A percentile compares a stretch with the other conserved stretches of the same genome.
Evolutionary conservation across 2,797 vertebrate species (phyloP).

Genomic region (Neoniphon sammara): DNA sequence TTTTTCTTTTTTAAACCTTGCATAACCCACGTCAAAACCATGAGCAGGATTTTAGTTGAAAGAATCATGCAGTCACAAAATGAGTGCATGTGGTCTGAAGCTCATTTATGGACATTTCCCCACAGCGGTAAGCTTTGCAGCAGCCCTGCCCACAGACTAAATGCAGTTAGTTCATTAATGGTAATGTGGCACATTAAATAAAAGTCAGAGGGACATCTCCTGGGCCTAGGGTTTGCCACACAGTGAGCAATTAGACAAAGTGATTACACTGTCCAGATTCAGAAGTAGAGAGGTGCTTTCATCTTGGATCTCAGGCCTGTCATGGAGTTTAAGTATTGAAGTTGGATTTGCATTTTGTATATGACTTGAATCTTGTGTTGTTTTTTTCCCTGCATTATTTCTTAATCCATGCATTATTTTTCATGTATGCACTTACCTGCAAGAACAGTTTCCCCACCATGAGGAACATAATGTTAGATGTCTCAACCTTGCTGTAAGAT

Average conservation of each 20-base stretch:
- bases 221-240: conserved; percentile 80
- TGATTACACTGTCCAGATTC: conserved; percentile 83
- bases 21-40: conserved; percentile 60
- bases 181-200: conserved; percentile 87
- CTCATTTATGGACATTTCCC: conserved; percentile 76
- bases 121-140: conserved; percentile 71
- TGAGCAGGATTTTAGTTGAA: conserved; percentile 45
- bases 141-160: conserved; percentile 71
- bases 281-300: conserved; percentile 66
- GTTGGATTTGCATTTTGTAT: too few species aligned
- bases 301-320: conserved; percentile 63
- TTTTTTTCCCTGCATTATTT: too few species aligned
- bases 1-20: conserved; percentile 58
- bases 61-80: conserved; percentile 48
- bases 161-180: conserved; percentile 85
- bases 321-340: conserved; percentile 46
- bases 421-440: too few species aligned
- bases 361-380: too few species aligned
- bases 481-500: conserved; percentile 3
- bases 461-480: not conserved
- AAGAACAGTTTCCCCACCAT: not conserved
- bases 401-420: too few species aligned
- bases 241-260: conserved; percentile 85
- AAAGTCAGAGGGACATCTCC: conserved; percentile 86
- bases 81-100: conserved; percentile 65